A percentile compares a stretch with the other conserved stretches of the same genome.
phyloP scores from a whole-genome alignment of 1,140 invertebrate genomes.

The Ephestia elutella region DNA sequence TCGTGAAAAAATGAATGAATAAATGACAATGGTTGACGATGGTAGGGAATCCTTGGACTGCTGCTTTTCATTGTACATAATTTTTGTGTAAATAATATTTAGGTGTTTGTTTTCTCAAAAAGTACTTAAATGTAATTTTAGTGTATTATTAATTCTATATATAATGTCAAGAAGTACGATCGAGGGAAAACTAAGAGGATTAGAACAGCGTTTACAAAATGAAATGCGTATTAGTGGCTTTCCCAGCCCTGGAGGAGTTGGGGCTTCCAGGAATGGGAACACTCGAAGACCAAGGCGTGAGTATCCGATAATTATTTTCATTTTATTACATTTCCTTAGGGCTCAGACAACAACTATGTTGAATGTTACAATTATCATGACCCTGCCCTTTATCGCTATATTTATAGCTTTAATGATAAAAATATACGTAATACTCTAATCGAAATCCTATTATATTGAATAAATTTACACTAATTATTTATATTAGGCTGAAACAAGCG shows the following conservation, averaged over 20 bases:
- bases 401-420: background rate
- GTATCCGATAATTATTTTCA: slow-evolving; percentile 20
- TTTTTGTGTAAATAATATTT: slow-evolving; percentile 64
- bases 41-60: slow-evolving; percentile 65
- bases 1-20: slow-evolving; percentile 15
- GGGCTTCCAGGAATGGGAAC: slow-evolving; percentile 43
- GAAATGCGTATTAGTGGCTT: slow-evolving; percentile 65
- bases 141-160: slow-evolving; percentile 36
- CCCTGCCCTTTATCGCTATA: slow-evolving; percentile 3
- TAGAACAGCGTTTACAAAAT: slow-evolving; percentile 65
- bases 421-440: background rate
- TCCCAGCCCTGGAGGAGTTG: slow-evolving; percentile 58
- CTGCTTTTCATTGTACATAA: slow-evolving; percentile 45
- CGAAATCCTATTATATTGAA: background rate
- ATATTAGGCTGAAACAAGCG: background rate
- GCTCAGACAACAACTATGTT: background rate
- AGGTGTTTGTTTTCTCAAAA: slow-evolving; percentile 53
- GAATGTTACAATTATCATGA: background rate
- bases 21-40: slow-evolving; percentile 40
- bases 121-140: slow-evolving; percentile 61
- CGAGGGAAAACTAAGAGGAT: slow-evolving; percentile 60
- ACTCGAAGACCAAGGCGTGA: slow-evolving; percentile 54
- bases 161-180: slow-evolving; percentile 69
- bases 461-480: background rate
- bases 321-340: background rate